Conservation (phyloP, 2,888 invertebrate species). For the Drosophila recens region DNA sequence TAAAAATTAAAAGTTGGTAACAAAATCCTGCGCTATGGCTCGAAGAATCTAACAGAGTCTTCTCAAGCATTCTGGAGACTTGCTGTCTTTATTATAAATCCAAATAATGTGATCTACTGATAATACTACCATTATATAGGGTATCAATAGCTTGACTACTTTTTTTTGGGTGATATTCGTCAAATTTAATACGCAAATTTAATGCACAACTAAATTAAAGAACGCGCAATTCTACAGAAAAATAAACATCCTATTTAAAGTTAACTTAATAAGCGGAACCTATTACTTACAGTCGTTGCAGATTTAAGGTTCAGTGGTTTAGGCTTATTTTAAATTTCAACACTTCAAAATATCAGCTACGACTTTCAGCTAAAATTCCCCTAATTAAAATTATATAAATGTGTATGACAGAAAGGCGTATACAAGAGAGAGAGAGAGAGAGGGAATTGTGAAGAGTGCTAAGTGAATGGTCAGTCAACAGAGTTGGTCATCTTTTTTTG, state of each 20-base stretch:
- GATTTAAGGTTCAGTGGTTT: not conserved
- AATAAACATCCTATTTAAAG: slow-evolving; percentile 8
- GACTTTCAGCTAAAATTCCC: not conserved
- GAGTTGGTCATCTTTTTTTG: slow-evolving; percentile 1
- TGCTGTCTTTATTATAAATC: too few relatives aligned
- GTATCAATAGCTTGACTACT: not conserved
- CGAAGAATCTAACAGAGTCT: too few relatives aligned
- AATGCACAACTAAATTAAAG: slow-evolving; percentile 48
- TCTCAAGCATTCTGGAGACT: too few relatives aligned
- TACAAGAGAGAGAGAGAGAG: too few relatives aligned
- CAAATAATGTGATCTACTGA: not conserved
- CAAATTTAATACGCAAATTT: slow-evolving; percentile 37
- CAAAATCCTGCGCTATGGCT: too few relatives aligned
- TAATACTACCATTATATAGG: not conserved
- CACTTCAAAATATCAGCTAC: not conserved
- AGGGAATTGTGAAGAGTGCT: not conserved
- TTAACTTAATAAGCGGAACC: not conserved
- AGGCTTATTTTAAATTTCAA: not conserved
- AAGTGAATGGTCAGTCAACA: slow-evolving; percentile 16
- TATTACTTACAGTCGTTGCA: not conserved
- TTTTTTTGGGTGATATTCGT: slow-evolving; percentile 16
- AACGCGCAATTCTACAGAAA: not conserved
- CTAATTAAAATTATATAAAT: not conserved
- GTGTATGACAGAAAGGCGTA: not conserved
- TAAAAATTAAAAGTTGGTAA: too few relatives aligned